These are phyloP conservation scores for Hypocryptadius cinnamomeus DNA, from an alignment of 2,113 vertebrate species.

Conservation along the genomic window DNA sequence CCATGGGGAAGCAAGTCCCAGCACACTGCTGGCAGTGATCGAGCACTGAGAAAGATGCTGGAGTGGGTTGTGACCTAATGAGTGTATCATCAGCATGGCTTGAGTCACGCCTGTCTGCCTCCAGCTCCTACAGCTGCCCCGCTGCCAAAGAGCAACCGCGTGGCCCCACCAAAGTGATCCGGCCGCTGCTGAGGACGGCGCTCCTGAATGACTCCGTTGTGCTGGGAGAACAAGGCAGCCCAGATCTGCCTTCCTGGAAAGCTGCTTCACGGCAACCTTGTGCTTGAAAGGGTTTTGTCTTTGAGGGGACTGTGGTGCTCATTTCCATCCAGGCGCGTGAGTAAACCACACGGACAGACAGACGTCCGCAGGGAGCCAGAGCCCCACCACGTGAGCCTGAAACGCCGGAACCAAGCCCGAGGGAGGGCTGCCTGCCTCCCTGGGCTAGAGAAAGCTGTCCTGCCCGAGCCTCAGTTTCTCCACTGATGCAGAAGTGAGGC, in stretches of 20 bases:
- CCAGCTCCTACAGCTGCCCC: not conserved
- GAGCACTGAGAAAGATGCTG: not conserved
- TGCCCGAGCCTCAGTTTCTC: not conserved
- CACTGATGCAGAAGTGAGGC: not conserved
- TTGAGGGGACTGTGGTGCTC: not conserved
- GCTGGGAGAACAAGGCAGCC: not conserved
- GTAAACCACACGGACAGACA: not conserved
- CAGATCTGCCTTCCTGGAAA: slow-evolving; percentile 5
- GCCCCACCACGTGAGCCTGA: rapidly evolving
- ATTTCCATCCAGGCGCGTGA: rapidly evolving
- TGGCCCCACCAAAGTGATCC: not conserved
- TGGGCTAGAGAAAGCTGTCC: not conserved
- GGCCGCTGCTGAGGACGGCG: not conserved
- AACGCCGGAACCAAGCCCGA: rapidly evolving
- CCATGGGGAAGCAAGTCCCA: not conserved
- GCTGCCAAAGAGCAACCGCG: not conserved
- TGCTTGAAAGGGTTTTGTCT: not conserved
- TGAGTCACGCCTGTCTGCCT: not conserved
- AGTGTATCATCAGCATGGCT: not conserved
- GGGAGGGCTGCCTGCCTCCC: not conserved
- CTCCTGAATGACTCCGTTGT: slow-evolving; percentile 1
- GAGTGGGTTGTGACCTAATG: not conserved
- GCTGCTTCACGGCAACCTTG: not conserved
- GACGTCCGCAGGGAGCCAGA: not conserved
- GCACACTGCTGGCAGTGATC: not conserved